Evolutionary conservation across 1,140 invertebrate species (phyloP), one percentile per base, ranked within the genome.

Genomic region (Eulimnadia texana): DNA sequence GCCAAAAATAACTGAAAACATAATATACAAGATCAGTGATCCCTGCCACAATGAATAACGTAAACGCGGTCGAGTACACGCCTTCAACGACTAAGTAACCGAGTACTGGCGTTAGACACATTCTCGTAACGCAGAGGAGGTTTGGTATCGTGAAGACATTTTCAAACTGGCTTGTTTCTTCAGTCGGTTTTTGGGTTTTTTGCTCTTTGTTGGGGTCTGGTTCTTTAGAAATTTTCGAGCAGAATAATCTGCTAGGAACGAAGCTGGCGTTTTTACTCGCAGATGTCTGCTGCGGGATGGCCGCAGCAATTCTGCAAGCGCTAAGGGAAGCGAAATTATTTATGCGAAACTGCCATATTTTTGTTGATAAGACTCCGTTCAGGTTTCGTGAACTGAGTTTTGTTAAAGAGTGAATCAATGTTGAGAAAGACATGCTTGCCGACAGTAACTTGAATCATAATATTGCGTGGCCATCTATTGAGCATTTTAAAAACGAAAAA

Each of bases 61-160:
- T 81, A 55, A 91, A 76, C 3, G 89, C 88, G 52, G 80, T 71
- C 20, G 77, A 71, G 74, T 83, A 96, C 64, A 88, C 76, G 49
- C 84, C 80, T 68, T 88, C 80, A 1, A 91, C 70, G 64, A 95
- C 82, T 25, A 90, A 76, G 74, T 91, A 91, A 29, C 88, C 88
- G 42, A 97, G 76, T 70, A 86, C 84, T 13, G 93, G 93, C 3
- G 92, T 86, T 56, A 88, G 76, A 3, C 81, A 71, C 68, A 97
- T 94, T 68, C 94, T 77, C 28, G 82, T 77, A 10, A 90, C 74
- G 71, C 90, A 95, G 50, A 97, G 72, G 29, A 91, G 76, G 74
- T 98, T 98, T 28, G 94, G 93, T 66, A 98, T 78, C 0, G 93
- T 98, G 72, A 87, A 86, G 61, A 96, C 84, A 75, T 94, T 93